phyloP scores from a whole-genome alignment of 2,113 vertebrate species.

The Rhea americana region DNA sequence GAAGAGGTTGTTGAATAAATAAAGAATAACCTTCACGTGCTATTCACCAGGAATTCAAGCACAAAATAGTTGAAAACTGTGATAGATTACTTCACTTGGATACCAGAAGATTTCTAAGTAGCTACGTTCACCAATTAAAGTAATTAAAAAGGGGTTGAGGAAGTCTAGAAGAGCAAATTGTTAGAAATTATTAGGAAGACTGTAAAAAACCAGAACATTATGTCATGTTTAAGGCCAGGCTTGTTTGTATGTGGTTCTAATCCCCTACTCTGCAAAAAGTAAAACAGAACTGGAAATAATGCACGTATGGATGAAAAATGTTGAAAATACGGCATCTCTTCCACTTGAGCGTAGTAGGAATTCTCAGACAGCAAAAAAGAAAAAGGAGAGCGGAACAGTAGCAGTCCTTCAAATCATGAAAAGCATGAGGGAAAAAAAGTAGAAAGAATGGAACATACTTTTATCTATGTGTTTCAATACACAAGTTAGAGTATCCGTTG shows the following conservation, averaged over 20 bases:
- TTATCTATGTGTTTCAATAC: background rate
- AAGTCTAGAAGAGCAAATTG: background rate
- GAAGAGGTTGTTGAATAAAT: background rate
- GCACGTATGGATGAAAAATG: background rate
- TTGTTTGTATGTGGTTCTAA: background rate
- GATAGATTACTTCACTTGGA: background rate
- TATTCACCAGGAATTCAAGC: background rate
- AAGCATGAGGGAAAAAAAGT: background rate
- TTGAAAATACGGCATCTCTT: background rate
- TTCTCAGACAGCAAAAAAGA: background rate
- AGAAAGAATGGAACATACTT: background rate
- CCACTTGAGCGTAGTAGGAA: background rate
- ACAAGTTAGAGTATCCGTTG: background rate
- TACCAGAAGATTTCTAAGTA: background rate
- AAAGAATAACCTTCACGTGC: background rate
- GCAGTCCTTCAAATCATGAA: background rate
- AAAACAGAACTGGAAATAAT: background rate
- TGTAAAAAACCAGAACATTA: background rate
- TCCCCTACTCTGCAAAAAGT: background rate
- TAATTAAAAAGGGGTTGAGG: background rate
- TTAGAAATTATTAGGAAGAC: background rate
- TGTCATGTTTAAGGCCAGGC: background rate
- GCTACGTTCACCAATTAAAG: background rate
- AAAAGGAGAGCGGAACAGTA: background rate
- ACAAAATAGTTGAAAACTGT: background rate